Evolutionary conservation across 2,797 vertebrate species (phyloP), one percentile per base, ranked within the genome.

Genomic region (Aulostomus chinensis): DNA sequence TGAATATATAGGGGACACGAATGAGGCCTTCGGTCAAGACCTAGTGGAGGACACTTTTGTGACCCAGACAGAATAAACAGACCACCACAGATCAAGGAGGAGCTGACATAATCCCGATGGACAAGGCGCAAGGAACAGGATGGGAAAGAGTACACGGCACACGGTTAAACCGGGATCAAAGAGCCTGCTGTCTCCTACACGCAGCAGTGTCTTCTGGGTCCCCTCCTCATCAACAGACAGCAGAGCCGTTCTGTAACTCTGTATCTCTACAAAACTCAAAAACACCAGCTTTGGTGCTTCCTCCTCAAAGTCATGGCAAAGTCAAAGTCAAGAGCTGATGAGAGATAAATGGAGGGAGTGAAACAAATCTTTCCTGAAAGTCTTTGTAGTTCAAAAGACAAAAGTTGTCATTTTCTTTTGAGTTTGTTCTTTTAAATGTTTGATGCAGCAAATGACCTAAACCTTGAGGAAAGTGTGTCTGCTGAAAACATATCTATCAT

Each of bases 121-220:
- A 82, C 70, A 42, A 29, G 55, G 50, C 54, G 49, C 59, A 42
- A 24, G 17, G 56, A 80, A 72, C 80, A 45, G 73, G 63, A 26
- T 29, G 67, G 71, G 67, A 80, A 58, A 74, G 68, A 53, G 58
- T 74, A 78, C 76, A 80, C 73, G 76, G 73, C 78, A 68, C 62
- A 37, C 73, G 71, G 78, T 79, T 86, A 84, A 83, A 86, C 78
- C 59, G 15, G 53, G 83, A 90, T 90, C 84, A 89, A 89, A 90
- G 84, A 59, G 53, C 81, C 70, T 53, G 41, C 67, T 77, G 76
- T 82, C 58, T 80, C 46, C 52, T 55, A 43, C 30, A 25, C 68
- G 55, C 80, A 70, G 74, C 80, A 73, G 78, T 63, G 78, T 65
- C 70, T 81, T 69, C 62, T 67, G 68, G 61, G 68, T 56, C 54